These are phyloP conservation scores for Laothoe populi DNA, from an alignment of 2,888 invertebrate genomes.

Conservation along the genomic window DNA sequence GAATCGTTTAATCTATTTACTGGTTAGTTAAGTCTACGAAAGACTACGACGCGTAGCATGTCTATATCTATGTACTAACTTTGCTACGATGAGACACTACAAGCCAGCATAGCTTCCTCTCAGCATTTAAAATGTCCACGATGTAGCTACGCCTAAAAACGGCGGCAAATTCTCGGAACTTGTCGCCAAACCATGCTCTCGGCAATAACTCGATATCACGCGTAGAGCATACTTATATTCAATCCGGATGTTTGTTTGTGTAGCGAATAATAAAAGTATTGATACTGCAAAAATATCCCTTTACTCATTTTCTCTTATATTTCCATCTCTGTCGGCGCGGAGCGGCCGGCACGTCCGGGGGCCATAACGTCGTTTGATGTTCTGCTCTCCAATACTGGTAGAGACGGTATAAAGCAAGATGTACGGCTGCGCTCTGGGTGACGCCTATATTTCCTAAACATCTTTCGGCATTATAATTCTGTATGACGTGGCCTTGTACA, in stretches of 20 bases:
- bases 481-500: slow-evolving; percentile 71
- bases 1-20: background rate
- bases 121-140: slow-evolving; percentile 9
- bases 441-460: slow-evolving; percentile 84
- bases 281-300: slow-evolving; percentile 69
- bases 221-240: slow-evolving; percentile 52
- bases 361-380: slow-evolving; percentile 83
- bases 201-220: slow-evolving; percentile 54
- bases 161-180: slow-evolving; percentile 39
- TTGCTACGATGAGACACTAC: slow-evolving; percentile 7
- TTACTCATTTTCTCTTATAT: slow-evolving; percentile 59
- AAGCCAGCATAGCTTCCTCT: background rate
- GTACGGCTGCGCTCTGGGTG: slow-evolving; percentile 83
- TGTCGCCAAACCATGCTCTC: slow-evolving; percentile 50
- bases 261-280: slow-evolving; percentile 78
- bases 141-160: slow-evolving; percentile 13
- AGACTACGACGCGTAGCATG: slow-evolving; percentile 26
- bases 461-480: slow-evolving; percentile 78
- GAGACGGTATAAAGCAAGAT: slow-evolving; percentile 79
- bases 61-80: background rate
- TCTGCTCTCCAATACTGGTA: slow-evolving; percentile 84
- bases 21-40: slow-evolving; percentile 1
- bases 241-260: slow-evolving; percentile 70
- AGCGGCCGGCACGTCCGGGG: slow-evolving; percentile 80
- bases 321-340: slow-evolving; percentile 65